Evolutionary conservation across 2,888 invertebrate genomes (phyloP), one percentile per base, ranked within the genome.

Genomic region (Chrysomela aeneicollis): DNA sequence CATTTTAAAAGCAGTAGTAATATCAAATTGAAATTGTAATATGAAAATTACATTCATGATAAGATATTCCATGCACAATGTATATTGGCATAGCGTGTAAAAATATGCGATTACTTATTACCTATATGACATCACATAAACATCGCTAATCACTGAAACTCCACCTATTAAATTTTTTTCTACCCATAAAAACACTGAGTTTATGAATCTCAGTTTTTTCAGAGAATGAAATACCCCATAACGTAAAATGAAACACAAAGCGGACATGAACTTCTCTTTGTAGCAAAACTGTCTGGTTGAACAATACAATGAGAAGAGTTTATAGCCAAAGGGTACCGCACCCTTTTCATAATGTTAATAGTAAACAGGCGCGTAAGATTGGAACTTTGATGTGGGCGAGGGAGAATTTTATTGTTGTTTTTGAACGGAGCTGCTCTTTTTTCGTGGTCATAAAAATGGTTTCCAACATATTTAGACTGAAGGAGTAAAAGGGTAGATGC

Each of bases 351-450:
- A 22, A 47, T 26, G 26, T 46, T 62, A 55, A 58, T 37, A 67
- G 60, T 63, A 66, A 67, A 63, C 66, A 60, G 47, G 35, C 60
- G 55, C 59, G 61, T 57, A 67, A 64, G 64, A 66, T 64, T 69
- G 60, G 63, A 57, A 60, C 70, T 70, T 70, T 70, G 67, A 66
- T 67, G 70, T 70, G 67, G 70, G 60, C 67, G 51, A 64, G 62
- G 61, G 57, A 60, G 54, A 66, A 61, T 63, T 63, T 66, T 59
- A 66, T 67, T 66, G 63, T 63, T 63, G 58, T 54, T 61, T 67
- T 67, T 67, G 47, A 67, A 42, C 42, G 15, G 42, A 42, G 42
- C 42, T 42, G 42, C 42, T 15, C 3, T 12, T 42, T 42, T 42
- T 42, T 42, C 15, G 15, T 42, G 42, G 3, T 15, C 42, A 42